Base-by-base conservation (phyloP, 2,797 vertebrate species). In the Leptoclinus maculatus region DNA sequence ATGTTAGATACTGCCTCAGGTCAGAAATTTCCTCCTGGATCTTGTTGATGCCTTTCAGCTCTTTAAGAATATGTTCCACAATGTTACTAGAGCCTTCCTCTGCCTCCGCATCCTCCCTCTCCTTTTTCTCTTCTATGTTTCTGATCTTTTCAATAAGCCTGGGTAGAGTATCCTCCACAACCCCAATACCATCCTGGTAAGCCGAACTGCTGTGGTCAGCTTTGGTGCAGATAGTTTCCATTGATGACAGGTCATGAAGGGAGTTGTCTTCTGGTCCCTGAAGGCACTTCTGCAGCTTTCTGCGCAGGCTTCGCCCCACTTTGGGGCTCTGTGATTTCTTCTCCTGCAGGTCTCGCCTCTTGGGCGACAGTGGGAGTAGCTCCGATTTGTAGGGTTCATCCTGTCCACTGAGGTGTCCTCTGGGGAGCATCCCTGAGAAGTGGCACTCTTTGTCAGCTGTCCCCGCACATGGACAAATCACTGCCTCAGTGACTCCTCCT, bases 1-100 rank as follows among this genome's bases (percentile, higher is more conserved):
- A 96, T 16, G 95, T 92, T 54, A 96, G 85, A 81, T 96, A 96
- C 39, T 95, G 87, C 76, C 94, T 92, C 53, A 96, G 87, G 84
- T 95, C 95, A 7, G 95, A 95, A 47, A 96, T 94, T 87, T 96
- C 96, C 79, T 95, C 96, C 74, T 96, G 95, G 66, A 96, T 96
- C 87, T 95, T 95, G 84, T 96, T 95, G 57, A 96, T 96, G 38
- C 96, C 96, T 76, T 94, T 94, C 10, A 96, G 90, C 80, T 96
- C 96, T 85, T 96, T 96, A 7, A 96, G 73, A 60, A 96, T 96
- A 86, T 96, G 93, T 14, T 96, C 94, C 23, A 96, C 95, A 66
- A 94, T 81, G 29, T 94, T 93, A 84, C 86, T 88, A 25, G 95
- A 94, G 19, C 82, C 74, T 69, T 90, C 77, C 34, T 89, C 93